These are phyloP conservation scores for Agrilus biguttatus DNA, from an alignment of 2,888 invertebrate species.

Conservation along the genomic window DNA sequence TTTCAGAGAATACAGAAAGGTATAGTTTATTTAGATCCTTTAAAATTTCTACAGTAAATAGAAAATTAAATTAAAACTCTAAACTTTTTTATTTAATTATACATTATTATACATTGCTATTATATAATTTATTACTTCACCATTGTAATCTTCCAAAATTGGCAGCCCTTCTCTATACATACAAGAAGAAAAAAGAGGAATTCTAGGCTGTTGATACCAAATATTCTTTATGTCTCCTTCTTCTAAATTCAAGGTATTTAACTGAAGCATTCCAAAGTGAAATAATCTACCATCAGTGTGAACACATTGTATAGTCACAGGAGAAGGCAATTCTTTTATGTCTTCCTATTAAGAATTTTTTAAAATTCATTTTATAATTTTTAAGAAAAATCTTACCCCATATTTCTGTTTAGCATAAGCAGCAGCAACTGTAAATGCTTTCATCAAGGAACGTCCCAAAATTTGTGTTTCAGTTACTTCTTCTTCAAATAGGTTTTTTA, in stretches of 20 bases:
- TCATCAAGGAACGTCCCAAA: slow-evolving; percentile 52
- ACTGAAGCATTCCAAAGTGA: slow-evolving; percentile 71
- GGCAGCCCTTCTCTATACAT: slow-evolving; percentile 51
- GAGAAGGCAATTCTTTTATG: slow-evolving; percentile 52
- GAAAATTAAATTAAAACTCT: not conserved
- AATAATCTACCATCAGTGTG: slow-evolving; percentile 65
- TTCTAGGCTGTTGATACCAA: slow-evolving; percentile 56
- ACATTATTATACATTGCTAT: slow-evolving; percentile 65
- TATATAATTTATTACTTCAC: slow-evolving; percentile 60
- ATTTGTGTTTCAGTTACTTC: slow-evolving; percentile 54
- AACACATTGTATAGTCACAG: slow-evolving; percentile 69
- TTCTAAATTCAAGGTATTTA: slow-evolving; percentile 62
- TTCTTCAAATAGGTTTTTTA: slow-evolving; percentile 53
- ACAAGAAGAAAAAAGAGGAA: slow-evolving; percentile 51
- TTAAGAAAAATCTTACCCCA: slow-evolving; percentile 40
- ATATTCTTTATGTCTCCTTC: slow-evolving; percentile 56
- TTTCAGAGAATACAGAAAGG: too few relatives aligned
- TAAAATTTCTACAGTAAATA: too few relatives aligned
- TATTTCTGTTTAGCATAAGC: slow-evolving; percentile 59
- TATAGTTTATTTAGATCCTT: too few relatives aligned
- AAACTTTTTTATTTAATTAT: slow-evolving; percentile 14
- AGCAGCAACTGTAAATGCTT: slow-evolving; percentile 63
- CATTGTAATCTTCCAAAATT: slow-evolving; percentile 58
- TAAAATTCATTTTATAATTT: not conserved
- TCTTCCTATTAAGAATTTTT: slow-evolving; percentile 32